Base-by-base conservation (phyloP, 2,113 vertebrate genomes). In the Odocoileus virginianus region DNA sequence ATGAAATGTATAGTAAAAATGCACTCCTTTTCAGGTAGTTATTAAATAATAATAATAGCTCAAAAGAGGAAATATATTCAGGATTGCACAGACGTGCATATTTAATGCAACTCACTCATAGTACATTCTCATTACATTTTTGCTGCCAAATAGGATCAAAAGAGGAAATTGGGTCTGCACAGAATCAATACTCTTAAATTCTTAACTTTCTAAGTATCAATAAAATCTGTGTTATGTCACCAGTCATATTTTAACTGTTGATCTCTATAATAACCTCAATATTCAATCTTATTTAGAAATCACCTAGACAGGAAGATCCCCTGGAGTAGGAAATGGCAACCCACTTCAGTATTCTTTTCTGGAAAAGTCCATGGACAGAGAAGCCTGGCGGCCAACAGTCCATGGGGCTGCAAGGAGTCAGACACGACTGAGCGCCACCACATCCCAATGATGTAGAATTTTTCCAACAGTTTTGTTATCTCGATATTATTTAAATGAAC, bases 11-110 rank as follows among this genome's bases (percentile, higher is more conserved):
- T 23, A 88, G 33, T 81, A 79, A 85, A 94, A 93, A 95, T 54
- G 23, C 36, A 96, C 54, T 92, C 19, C 25, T 93, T 82, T 89
- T 64, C 54, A 23, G 25, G 47, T 85, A 92, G 94, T 85, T 92
- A 58, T 55, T 94, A 97, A 85, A 85, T 91, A 97, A 60, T 45
- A 84, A 52, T 30, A 95, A 74, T 45, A 89, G 45, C 21, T 95
- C 50, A 90, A 82, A 93, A 92, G 27, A 92, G 43, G 50, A 74
- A 87, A 52, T 71, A 78, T 33, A 82, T 40, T 89, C n/a, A 83
- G 54, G 21, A 47, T n/a, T 91, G 40, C 16, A 64, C 16, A 61
- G 47, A 33, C 12, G 28, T 16, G 25, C 36, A 64, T 67, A 58
- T 83, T 89, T 85, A 67, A 54, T 40, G 17, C 55, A 71, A 36